These are phyloP conservation scores for Stenodera caucasica DNA, from an alignment of 2,888 invertebrate genomes.

Conservation along the genomic window DNA sequence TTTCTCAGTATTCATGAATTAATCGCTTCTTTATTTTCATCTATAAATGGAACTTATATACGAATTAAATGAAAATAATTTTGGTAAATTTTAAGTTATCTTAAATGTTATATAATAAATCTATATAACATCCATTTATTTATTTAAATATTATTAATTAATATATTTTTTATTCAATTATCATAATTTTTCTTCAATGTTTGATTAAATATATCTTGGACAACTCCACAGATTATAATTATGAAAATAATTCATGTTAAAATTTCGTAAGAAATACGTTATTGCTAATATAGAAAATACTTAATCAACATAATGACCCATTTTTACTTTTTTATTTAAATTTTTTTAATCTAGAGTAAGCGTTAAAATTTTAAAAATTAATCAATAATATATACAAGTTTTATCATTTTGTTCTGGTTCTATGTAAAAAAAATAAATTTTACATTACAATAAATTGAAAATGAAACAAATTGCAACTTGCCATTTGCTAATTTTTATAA, in stretches of 20 bases:
- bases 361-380: too few relatives aligned
- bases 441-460: neutral
- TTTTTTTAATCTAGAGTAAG: too few relatives aligned
- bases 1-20: too few relatives aligned
- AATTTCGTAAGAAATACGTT: too few relatives aligned
- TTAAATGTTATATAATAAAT: slow-evolving; percentile 1
- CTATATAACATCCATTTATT: neutral
- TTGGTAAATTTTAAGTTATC: neutral
- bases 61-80: neutral
- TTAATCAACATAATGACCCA: too few relatives aligned
- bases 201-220: neutral
- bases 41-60: too few relatives aligned
- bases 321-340: too few relatives aligned
- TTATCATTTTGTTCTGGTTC: neutral
- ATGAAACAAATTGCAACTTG: neutral
- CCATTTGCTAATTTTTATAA: too few relatives aligned
- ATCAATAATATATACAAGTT: neutral
- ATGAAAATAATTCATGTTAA: too few relatives aligned
- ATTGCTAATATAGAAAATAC: too few relatives aligned
- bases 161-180: neutral
- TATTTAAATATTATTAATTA: neutral
- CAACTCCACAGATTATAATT: too few relatives aligned
- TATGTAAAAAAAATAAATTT: neutral
- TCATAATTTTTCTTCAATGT: neutral
- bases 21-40: too few relatives aligned